Conservation (phyloP, 2,113 vertebrate species). For the Labrus mixtus region DNA sequence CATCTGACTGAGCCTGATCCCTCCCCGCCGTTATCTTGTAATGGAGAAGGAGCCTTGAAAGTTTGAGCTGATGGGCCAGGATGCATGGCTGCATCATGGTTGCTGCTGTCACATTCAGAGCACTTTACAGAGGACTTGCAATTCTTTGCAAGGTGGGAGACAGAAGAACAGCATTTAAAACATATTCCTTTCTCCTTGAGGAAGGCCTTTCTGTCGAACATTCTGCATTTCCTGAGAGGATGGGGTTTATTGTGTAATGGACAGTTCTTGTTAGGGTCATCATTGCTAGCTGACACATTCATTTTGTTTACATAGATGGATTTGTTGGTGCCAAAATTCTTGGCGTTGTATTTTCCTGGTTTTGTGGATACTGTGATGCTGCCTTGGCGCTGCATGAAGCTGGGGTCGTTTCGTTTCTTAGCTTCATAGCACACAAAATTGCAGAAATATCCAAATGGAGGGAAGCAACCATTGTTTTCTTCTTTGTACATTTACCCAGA, state of each 20-base stretch:
- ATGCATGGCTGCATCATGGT: slow-evolving; percentile 7
- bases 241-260: slow-evolving; percentile 5
- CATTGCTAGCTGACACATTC: neutral
- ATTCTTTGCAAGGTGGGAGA: slow-evolving; percentile 18
- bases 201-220: slow-evolving; percentile 32
- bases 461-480: slow-evolving; percentile 2
- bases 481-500: slow-evolving; percentile 22
- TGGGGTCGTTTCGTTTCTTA: slow-evolving; percentile 11
- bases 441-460: slow-evolving; percentile 19
- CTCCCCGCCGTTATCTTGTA: too few relatives aligned
- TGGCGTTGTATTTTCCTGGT: neutral
- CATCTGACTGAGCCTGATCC: too few relatives aligned
- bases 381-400: neutral
- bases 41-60: neutral
- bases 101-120: slow-evolving; percentile 9
- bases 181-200: slow-evolving; percentile 41
- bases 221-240: slow-evolving; percentile 11
- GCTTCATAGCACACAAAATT: slow-evolving; percentile 6
- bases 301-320: slow-evolving; percentile 11
- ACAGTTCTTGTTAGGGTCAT: slow-evolving; percentile 7
- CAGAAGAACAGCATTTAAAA: slow-evolving; percentile 17
- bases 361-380: neutral
- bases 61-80: slow-evolving; percentile 2
- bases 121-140: slow-evolving; percentile 41
- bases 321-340: slow-evolving; percentile 1